Base-by-base conservation (phyloP, 1,140 invertebrate species). In the Cydia splendana region DNA sequence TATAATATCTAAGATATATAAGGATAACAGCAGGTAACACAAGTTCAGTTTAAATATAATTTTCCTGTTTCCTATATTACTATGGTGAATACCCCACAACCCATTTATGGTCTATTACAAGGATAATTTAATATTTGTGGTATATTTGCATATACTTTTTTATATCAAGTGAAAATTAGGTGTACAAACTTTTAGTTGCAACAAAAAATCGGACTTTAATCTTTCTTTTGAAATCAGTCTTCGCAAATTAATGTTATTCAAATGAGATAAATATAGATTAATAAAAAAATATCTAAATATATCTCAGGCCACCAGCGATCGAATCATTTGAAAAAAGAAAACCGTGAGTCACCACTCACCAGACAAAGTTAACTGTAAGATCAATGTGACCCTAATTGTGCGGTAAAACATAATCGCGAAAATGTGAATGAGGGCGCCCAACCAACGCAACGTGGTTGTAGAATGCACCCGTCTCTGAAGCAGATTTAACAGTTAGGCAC, bases 401-500 rank as follows among this genome's bases (percentile, higher is more conserved):
- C 57, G 57, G 57, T 24, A 62, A 24, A 62, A 62, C 20, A n/a
- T 53, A 62, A 6, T 71, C 15, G 34, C 38, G n/a, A 38, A 71
- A 71, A 45, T 71, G 67, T 38, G 67, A 71, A 71, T 71, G 67
- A 71, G 67, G 67, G n/a, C 38, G 24, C 67, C 15, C 18, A 69
- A 20, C 30, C 38, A 69, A 71, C 67, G 30, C 67, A 71, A 42
- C 34, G 34, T 38, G 34, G 4, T 71, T 42, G 67, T 71, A 71
- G 30, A 71, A 71, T 71, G 67, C 67, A 71, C 34, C 30, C 38
- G 30, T 42, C 34, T 71, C 67, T 71, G 34, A 38, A 18, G 65
- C 65, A 69, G 67, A 71, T 71, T 71, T 67, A 67, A 71, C 67
- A 71, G 67, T 71, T 71, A 71, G 67, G n/a, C 67, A 18, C 38